phyloP scores from a whole-genome alignment of 2,797 vertebrate species.

The Lates japonicus region DNA sequence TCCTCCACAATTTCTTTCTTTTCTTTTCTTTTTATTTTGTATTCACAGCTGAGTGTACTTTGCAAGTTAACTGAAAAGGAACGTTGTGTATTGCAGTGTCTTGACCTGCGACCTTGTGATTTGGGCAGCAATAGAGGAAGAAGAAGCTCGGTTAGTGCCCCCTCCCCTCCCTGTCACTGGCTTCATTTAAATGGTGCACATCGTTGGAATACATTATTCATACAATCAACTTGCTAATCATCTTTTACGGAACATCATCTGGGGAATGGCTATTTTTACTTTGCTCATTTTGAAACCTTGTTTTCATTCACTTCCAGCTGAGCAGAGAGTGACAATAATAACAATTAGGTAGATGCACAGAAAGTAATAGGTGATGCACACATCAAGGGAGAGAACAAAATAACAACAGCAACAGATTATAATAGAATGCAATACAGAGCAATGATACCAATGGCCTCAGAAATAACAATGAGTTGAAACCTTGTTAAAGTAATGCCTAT shows the following conservation, averaged over 20 bases:
- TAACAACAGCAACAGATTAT: conserved; percentile 20
- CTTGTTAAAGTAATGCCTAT: conserved; percentile 3
- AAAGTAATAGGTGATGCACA: conserved; percentile 44
- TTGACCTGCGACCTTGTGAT: conserved; percentile 58
- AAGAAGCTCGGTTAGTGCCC: conserved; percentile 16
- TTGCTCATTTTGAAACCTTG: conserved; percentile 61
- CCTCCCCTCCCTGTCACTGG: conserved; percentile 17
- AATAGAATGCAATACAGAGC: conserved; percentile 18
- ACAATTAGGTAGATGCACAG: conserved; percentile 63
- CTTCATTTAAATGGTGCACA: conserved; percentile 68
- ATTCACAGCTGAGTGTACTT: conserved; percentile 26
- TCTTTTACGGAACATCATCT: conserved; percentile 73
- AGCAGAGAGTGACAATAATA: conserved; percentile 73
- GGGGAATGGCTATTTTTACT: conserved; percentile 72
- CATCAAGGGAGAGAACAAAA: conserved; percentile 34
- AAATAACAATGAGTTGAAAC: neutral
- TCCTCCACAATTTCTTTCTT: conserved; percentile 15
- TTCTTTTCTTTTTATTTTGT: neutral
- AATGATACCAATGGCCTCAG: neutral
- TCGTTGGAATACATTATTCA: conserved; percentile 79
- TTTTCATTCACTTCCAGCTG: conserved; percentile 72
- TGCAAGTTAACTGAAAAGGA: conserved; percentile 40
- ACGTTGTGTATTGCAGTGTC: conserved; percentile 20
- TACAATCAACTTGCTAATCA: conserved; percentile 80
- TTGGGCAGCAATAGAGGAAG: conserved; percentile 9